Evolutionary conservation across 2,888 invertebrate genomes (phyloP).

Genomic region (Melieria picta): DNA sequence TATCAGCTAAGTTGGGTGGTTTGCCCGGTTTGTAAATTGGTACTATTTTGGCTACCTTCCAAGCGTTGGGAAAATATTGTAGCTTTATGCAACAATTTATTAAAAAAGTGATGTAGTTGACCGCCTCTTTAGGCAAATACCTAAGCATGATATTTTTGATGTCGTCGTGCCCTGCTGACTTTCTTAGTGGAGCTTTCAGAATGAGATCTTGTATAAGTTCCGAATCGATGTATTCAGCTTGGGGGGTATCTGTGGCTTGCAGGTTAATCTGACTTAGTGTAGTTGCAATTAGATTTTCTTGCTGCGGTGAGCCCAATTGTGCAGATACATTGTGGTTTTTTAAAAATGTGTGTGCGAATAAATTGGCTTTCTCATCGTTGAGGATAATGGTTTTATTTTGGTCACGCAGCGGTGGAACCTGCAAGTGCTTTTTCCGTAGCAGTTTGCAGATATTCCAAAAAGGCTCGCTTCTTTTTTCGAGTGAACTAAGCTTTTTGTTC

Average conservation of each 20-base stretch:
- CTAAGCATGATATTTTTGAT: slow-evolving; percentile 19
- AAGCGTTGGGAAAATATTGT: slow-evolving; percentile 27
- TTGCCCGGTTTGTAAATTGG: slow-evolving; percentile 26
- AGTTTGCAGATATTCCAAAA: slow-evolving; percentile 32
- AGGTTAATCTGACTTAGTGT: not conserved
- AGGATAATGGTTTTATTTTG: not conserved
- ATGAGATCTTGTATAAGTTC: slow-evolving; percentile 13
- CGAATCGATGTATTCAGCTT: slow-evolving; percentile 3
- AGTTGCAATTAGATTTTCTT: not conserved
- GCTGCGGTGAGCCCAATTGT: not conserved
- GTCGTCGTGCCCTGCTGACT: slow-evolving; percentile 23
- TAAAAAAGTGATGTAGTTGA: slow-evolving; percentile 20
- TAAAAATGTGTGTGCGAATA: slow-evolving; percentile 6
- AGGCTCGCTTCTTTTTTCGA: slow-evolving; percentile 21
- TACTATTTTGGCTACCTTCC: slow-evolving; percentile 33
- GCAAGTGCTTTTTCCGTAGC: slow-evolving; percentile 20
- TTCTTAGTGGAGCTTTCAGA: not conserved
- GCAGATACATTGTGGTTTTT: slow-evolving; percentile 18
- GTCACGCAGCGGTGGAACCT: slow-evolving; percentile 7
- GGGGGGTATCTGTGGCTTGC: not conserved
- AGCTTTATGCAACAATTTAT: slow-evolving; percentile 35
- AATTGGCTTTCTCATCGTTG: slow-evolving; percentile 9
- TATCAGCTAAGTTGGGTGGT: slow-evolving; percentile 12
- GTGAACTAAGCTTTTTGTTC: slow-evolving; percentile 21
- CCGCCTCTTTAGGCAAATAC: slow-evolving; percentile 15